These are phyloP conservation scores for Centruroides sculpturatus DNA, from an alignment of 1,140 invertebrate species.

Conservation along the genomic window DNA sequence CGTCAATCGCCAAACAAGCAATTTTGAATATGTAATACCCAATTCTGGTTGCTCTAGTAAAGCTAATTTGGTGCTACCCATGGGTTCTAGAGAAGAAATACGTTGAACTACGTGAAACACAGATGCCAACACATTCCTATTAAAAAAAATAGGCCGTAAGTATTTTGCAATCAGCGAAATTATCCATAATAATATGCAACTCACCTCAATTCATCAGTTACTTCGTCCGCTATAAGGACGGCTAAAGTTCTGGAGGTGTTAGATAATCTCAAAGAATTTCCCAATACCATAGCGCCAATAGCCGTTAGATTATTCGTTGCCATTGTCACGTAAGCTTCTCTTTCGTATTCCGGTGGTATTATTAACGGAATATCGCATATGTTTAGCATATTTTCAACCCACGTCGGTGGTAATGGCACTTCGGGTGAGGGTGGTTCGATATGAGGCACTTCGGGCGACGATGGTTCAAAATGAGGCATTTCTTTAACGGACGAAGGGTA, in stretches of 20 bases:
- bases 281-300: conserved; percentile 78
- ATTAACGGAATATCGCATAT: too few relatives aligned
- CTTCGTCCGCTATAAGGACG: conserved; percentile 70
- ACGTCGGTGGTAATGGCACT: too few relatives aligned
- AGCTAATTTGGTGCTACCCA: conserved; percentile 77
- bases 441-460: too few relatives aligned
- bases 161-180: background rate
- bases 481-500: too few relatives aligned
- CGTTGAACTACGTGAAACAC: conserved; percentile 66
- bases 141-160: conserved; percentile 11
- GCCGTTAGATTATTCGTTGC: conserved; percentile 91
- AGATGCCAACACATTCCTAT: conserved; percentile 47
- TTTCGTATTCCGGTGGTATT: too few relatives aligned
- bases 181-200: background rate
- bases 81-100: conserved; percentile 80
- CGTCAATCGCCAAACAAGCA: conserved; percentile 77
- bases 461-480: too few relatives aligned
- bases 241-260: conserved; percentile 58
- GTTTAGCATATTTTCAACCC: too few relatives aligned
- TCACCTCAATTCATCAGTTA: conserved; percentile 71
- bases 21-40: conserved; percentile 88
- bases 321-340: conserved; percentile 73
- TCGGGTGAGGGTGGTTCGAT: too few relatives aligned
- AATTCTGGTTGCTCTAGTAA: conserved; percentile 77
- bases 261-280: conserved; percentile 61